phyloP scores from a whole-genome alignment of 92 coral and sea anemone genomes.

The Pocillopora grandis region DNA sequence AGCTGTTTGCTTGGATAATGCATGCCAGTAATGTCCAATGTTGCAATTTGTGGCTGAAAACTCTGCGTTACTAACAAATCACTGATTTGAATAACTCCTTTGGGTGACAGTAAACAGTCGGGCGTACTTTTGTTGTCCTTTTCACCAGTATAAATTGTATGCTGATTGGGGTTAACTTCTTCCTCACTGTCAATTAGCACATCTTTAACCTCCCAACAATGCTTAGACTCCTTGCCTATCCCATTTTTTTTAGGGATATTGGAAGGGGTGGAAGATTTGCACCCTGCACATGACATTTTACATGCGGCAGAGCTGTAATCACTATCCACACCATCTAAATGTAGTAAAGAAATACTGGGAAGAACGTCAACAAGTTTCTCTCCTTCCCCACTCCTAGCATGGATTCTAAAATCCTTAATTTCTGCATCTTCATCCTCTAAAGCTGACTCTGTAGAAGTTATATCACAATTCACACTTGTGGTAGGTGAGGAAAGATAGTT shows the following conservation, averaged over 20 bases:
- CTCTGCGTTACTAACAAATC: slow-evolving; percentile 17
- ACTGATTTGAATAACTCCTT: background rate
- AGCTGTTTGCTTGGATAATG: slow-evolving; percentile 66
- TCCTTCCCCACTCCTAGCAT: background rate
- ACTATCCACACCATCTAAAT: background rate
- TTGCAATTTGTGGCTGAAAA: slow-evolving; percentile 58
- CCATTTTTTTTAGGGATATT: background rate
- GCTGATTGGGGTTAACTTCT: background rate
- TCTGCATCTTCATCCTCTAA: background rate
- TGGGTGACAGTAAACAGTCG: background rate
- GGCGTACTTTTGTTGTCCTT: background rate
- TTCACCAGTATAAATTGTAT: background rate
- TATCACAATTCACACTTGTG: background rate
- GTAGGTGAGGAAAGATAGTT: background rate
- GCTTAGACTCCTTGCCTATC: background rate
- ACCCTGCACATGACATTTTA: background rate
- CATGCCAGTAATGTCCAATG: slow-evolving; percentile 66
- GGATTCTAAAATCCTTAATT: background rate
- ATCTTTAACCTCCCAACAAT: background rate
- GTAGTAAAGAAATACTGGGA: background rate
- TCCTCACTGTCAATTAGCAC: background rate
- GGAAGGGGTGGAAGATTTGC: background rate
- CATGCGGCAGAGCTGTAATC: background rate
- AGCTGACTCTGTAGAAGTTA: background rate
- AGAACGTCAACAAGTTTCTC: background rate